Evolutionary conservation across 2,797 vertebrate species (phyloP).

Genomic region (Hafferia zeledoni): DNA sequence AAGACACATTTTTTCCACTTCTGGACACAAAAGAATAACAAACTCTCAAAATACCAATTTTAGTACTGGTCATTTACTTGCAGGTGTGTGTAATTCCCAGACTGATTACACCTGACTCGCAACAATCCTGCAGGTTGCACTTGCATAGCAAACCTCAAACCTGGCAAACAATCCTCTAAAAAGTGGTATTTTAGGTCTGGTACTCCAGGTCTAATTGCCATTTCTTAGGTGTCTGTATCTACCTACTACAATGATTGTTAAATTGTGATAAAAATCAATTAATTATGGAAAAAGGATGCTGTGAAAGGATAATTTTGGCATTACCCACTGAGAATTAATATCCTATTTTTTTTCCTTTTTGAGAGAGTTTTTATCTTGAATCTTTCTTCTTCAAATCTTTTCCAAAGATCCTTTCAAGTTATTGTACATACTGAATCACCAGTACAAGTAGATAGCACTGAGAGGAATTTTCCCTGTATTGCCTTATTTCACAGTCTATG

Average conservation of each 20-base stretch:
- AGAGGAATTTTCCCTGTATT: background rate
- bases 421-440: background rate
- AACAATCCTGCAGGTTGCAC: too few relatives aligned
- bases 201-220: background rate
- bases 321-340: background rate
- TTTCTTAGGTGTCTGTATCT: background rate
- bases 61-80: background rate
- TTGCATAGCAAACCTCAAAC: background rate
- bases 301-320: background rate
- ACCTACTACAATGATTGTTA: background rate
- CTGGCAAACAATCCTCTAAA: background rate
- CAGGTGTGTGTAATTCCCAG: background rate
- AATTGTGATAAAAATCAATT: background rate
- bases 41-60: background rate
- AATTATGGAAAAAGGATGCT: background rate
- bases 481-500: background rate
- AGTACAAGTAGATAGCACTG: background rate
- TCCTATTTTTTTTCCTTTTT: background rate
- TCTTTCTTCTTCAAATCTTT: conserved; percentile 7
- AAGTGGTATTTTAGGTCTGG: background rate
- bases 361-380: background rate
- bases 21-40: background rate
- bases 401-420: background rate
- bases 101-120: background rate
- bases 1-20: background rate